Evolutionary conservation across 2,797 vertebrate species (phyloP).

Genomic region (Lepidocolaptes lacrymiger): DNA sequence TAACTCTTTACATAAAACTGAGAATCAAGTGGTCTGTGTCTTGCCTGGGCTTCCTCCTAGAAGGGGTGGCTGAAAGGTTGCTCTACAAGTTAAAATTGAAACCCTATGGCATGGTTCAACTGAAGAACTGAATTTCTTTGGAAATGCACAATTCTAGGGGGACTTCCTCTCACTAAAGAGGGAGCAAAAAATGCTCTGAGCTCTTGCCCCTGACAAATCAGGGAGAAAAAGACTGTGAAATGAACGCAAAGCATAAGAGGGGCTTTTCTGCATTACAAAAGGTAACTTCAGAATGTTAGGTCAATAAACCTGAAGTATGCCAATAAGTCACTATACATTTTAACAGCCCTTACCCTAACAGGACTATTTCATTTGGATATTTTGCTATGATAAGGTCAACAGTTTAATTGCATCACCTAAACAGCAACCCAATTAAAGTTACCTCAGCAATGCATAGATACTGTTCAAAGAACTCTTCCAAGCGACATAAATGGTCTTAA

Average conservation of each 20-base stretch:
- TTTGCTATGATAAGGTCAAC: constrained; percentile 2
- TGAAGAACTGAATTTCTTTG: neutral
- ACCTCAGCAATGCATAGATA: neutral
- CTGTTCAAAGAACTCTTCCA: neutral
- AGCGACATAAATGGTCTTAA: neutral
- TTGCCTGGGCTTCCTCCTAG: constrained; percentile 19
- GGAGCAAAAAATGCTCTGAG: neutral
- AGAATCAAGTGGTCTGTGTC: neutral
- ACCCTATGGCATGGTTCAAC: neutral
- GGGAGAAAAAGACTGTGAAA: neutral
- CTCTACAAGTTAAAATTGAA: constrained; percentile 28
- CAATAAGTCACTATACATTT: constrained; percentile 6
- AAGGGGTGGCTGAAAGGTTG: neutral
- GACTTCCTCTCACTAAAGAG: neutral
- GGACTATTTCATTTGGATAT: neutral
- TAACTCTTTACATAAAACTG: constrained; percentile 23
- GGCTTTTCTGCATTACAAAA: neutral
- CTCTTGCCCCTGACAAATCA: neutral
- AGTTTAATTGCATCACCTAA: constrained; percentile 15
- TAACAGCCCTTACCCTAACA: constrained; percentile 24
- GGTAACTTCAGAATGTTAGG: neutral
- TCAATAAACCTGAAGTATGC: neutral
- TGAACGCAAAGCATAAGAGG: neutral
- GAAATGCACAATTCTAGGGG: neutral
- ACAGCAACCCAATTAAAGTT: constrained; percentile 1